A percentile compares a stretch with the other conserved stretches of the same genome.
Evolutionary conservation across 2,888 invertebrate genomes (phyloP).

Genomic region (Cosmia trapezina): DNA sequence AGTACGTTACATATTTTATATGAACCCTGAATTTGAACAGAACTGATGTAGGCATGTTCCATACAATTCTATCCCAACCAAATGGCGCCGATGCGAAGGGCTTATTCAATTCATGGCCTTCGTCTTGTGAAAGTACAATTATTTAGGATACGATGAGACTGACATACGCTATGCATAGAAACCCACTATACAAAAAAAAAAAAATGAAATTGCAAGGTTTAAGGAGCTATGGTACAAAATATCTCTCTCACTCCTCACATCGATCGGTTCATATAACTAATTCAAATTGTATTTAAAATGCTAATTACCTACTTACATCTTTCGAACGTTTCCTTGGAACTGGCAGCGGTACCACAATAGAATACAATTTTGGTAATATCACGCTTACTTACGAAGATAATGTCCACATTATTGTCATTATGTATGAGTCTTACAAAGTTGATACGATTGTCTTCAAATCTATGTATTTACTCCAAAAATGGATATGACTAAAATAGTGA

Average conservation of each 20-base stretch:
- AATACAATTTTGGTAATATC: slow-evolving; percentile 22
- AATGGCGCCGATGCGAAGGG: no score
- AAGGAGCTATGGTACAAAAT: neutral
- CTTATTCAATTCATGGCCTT: no score
- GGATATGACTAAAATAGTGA: slow-evolving; percentile 7
- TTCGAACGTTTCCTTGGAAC: slow-evolving; percentile 14
- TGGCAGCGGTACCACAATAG: slow-evolving; percentile 17
- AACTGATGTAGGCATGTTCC: no score
- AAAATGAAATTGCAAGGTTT: neutral
- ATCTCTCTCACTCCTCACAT: neutral
- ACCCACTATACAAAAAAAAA: no score
- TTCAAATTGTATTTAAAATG: slow-evolving; percentile 45
- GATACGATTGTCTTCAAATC: neutral
- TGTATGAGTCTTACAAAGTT: neutral
- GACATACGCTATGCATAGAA: no score
- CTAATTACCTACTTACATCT: slow-evolving; percentile 16
- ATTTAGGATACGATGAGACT: no score
- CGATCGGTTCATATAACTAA: neutral
- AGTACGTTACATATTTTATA: no score
- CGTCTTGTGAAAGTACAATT: no score
- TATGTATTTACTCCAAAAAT: slow-evolving; percentile 12
- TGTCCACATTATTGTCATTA: slow-evolving; percentile 30
- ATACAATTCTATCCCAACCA: no score
- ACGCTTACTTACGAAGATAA: slow-evolving; percentile 34
- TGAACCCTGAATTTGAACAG: no score